Percentiles rank a stretch among this genome's conserved stretches.
These are phyloP conservation scores for Malacoctenus gilli DNA, from an alignment of 2,797 vertebrate species.

Conservation along the genomic window DNA sequence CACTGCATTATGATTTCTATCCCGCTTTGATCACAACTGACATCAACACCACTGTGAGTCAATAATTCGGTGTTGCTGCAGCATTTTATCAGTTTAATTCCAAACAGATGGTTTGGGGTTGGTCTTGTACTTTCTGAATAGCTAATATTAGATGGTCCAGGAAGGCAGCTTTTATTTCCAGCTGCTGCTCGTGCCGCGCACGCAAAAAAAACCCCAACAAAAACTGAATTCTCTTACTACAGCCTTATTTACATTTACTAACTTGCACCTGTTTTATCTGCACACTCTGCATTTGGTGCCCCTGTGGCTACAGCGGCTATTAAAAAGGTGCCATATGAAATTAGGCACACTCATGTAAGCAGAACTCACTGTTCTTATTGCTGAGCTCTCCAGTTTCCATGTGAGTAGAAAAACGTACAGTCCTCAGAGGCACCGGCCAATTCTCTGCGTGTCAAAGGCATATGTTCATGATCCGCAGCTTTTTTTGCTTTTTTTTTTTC, in stretches of 20 bases:
- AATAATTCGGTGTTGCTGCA: neutral
- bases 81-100: neutral
- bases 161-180: neutral
- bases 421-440: constrained; percentile 16
- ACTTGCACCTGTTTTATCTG: constrained; percentile 20
- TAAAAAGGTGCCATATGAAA: constrained; percentile 56
- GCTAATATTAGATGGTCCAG: too few relatives aligned
- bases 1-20: neutral
- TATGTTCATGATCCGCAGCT: constrained; percentile 10
- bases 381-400: constrained; percentile 29
- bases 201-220: too few relatives aligned
- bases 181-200: neutral
- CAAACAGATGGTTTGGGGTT: constrained; percentile 1
- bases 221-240: constrained; percentile 5
- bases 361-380: constrained; percentile 39
- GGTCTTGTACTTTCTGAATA: neutral
- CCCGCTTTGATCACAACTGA: constrained; percentile 7
- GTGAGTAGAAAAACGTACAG: constrained; percentile 1
- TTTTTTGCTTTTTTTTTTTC: too few relatives aligned
- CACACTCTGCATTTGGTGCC: constrained; percentile 18
- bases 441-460: constrained; percentile 22
- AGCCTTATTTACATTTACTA: constrained; percentile 18
- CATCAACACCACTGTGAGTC: too few relatives aligned
- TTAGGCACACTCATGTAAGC: constrained; percentile 58
- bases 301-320: constrained; percentile 36